These are phyloP conservation scores for Pseudoips prasinana DNA, from an alignment of 2,888 invertebrate genomes.

Conservation along the genomic window DNA sequence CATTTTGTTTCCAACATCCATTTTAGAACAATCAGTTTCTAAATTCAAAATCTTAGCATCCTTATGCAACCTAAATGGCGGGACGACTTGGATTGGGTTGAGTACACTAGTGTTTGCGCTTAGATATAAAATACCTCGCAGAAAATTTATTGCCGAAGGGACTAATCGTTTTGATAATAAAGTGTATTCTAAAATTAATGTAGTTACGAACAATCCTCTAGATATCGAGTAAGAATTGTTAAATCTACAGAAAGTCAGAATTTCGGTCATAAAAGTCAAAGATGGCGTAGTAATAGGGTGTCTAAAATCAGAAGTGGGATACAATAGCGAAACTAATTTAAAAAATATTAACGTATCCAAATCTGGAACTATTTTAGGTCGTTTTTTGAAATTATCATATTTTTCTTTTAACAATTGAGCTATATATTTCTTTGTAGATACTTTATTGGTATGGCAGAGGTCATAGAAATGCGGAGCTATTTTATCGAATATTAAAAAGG, in stretches of 20 bases:
- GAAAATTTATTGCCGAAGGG: slow-evolving; percentile 90
- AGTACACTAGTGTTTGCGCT: slow-evolving; percentile 84
- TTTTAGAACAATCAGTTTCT: slow-evolving; percentile 67
- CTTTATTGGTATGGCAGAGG: slow-evolving; percentile 86
- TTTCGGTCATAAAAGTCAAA: slow-evolving; percentile 91
- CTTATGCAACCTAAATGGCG: slow-evolving; percentile 85
- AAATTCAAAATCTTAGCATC: slow-evolving; percentile 82
- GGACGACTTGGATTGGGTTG: slow-evolving; percentile 83
- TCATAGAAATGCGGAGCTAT: slow-evolving; percentile 84
- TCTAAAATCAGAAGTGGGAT: slow-evolving; percentile 94
- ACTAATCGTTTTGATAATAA: slow-evolving; percentile 89
- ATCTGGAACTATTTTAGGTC: slow-evolving; percentile 83
- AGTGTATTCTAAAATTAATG: slow-evolving; percentile 90
- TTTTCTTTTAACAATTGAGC: slow-evolving; percentile 88
- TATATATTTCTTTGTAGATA: slow-evolving; percentile 84
- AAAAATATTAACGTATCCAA: slow-evolving; percentile 89
- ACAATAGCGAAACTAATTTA: slow-evolving; percentile 90
- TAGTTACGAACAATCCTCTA: slow-evolving; percentile 88
- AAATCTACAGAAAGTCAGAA: slow-evolving; percentile 85
- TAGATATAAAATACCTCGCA: slow-evolving; percentile 88
- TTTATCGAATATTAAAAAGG: slow-evolving; percentile 83
- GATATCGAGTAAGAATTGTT: slow-evolving; percentile 86
- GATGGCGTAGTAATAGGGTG: slow-evolving; percentile 95
- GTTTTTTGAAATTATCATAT: slow-evolving; percentile 83
- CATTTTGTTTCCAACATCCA: slow-evolving; percentile 66